These are phyloP conservation scores for Conchocele bisecta DNA, from an alignment of 2,888 invertebrate species.

Conservation along the genomic window DNA sequence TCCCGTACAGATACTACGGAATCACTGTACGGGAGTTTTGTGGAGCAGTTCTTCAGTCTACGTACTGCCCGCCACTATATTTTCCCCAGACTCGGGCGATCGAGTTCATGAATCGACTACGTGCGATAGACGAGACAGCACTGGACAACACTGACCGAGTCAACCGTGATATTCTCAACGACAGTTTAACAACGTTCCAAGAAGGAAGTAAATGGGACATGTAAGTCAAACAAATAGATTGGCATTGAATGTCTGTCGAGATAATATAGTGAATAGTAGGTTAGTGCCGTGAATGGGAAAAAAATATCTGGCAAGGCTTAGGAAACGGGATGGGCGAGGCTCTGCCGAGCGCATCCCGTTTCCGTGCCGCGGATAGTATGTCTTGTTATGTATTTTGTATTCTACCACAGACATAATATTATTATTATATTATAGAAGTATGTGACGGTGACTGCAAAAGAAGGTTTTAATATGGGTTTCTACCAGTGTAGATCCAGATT, in stretches of 20 bases:
- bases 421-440: too few species aligned
- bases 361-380: background rate
- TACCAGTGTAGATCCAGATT: too few species aligned
- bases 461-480: too few species aligned
- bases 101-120: conserved; percentile 33
- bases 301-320: too few species aligned
- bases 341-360: background rate
- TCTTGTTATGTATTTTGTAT: background rate
- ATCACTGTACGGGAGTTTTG: background rate
- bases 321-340: too few species aligned
- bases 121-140: conserved; percentile 5
- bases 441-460: too few species aligned
- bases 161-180: conserved; percentile 56
- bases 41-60: background rate
- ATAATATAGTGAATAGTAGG: too few species aligned
- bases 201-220: conserved; percentile 59
- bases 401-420: too few species aligned
- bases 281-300: too few species aligned
- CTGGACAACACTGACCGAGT: conserved; percentile 34
- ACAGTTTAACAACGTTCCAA: conserved; percentile 56
- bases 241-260: too few species aligned
- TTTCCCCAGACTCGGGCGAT: conserved; percentile 39
- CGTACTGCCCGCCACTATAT: background rate
- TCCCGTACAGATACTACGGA: too few species aligned
- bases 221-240: too few species aligned